Conservation (phyloP, 2,797 vertebrate genomes). For the Spatula clypeata region DNA sequence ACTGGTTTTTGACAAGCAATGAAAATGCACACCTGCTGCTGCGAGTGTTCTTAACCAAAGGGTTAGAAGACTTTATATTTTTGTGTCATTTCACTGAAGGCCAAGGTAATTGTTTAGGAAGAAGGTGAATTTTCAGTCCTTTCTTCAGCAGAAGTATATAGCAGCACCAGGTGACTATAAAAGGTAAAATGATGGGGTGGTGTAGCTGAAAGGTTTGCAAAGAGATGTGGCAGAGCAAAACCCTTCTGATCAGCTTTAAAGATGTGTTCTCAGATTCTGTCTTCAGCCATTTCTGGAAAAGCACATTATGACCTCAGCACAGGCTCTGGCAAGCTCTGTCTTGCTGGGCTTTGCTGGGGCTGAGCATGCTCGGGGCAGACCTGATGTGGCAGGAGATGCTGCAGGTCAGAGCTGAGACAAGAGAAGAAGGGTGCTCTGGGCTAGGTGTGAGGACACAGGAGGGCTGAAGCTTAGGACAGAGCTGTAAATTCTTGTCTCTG, state of each 20-base stretch:
- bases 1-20: fast-evolving
- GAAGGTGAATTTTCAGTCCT: not conserved
- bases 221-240: not conserved
- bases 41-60: not conserved
- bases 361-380: not conserved
- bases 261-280: not conserved
- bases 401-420: not conserved
- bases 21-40: not conserved
- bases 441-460: fast-evolving
- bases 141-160: not conserved
- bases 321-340: not conserved
- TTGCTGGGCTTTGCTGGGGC: fast-evolving
- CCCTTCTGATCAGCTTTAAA: not conserved
- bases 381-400: not conserved
- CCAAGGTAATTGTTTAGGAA: not conserved
- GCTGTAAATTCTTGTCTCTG: not conserved
- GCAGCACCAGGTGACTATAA: not conserved
- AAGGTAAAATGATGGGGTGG: not conserved
- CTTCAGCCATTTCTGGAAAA: not conserved
- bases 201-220: not conserved
- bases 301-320: not conserved
- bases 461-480: not conserved
- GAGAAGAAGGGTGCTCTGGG: not conserved
- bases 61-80: not conserved
- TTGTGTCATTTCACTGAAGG: not conserved